Percentiles rank a stretch among this genome's conserved stretches.
Conservation (phyloP, 2,113 vertebrate species). For the Tylochromis polylepis region DNA sequence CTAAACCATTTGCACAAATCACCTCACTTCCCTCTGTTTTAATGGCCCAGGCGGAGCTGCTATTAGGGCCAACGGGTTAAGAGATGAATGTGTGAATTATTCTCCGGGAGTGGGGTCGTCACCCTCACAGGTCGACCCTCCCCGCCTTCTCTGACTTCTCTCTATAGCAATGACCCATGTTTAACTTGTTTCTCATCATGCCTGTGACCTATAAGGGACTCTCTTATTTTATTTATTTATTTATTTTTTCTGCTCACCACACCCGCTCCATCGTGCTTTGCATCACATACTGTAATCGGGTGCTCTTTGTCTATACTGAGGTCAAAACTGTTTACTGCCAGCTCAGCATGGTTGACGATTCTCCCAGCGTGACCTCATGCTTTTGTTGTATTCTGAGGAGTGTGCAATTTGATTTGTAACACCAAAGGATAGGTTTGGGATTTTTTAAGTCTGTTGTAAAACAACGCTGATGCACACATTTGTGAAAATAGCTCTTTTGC, state of each 20-base stretch:
- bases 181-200: conserved; percentile 18
- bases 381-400: background rate
- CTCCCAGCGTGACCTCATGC: background rate
- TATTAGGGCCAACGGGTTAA: conserved; percentile 56
- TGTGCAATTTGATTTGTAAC: background rate
- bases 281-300: background rate
- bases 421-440: background rate
- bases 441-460: background rate
- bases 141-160: background rate
- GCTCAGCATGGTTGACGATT: background rate
- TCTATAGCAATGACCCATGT: background rate
- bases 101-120: conserved; percentile 57
- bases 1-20: conserved; percentile 62
- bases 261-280: background rate
- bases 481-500: background rate
- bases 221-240: background rate
- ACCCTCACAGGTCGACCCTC: conserved; percentile 33
- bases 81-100: conserved; percentile 73
- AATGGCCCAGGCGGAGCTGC: conserved; percentile 58
- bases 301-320: background rate
- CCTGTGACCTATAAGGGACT: background rate
- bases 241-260: background rate
- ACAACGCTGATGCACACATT: background rate
- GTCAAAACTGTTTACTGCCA: background rate
- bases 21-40: conserved; percentile 44